Evolutionary conservation across 2,888 invertebrate genomes (phyloP).

Genomic region (Rhamphomyia laevipes): DNA sequence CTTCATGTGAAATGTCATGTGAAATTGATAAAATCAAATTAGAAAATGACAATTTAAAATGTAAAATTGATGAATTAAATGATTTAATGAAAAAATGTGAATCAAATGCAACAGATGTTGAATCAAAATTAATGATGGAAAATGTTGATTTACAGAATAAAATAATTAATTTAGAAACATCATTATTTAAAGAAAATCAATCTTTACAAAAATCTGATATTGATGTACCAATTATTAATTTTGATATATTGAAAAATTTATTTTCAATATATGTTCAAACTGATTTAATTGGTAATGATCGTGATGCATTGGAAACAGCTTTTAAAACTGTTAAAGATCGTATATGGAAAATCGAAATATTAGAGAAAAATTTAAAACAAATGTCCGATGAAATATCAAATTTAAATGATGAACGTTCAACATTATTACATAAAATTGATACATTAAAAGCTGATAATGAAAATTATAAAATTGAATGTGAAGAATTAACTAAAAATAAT

Average conservation of each 20-base stretch:
- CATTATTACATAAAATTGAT: slow-evolving; percentile 45
- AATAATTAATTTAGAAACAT: slow-evolving; percentile 32
- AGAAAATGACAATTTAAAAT: background rate
- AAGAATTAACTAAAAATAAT: slow-evolving; percentile 58
- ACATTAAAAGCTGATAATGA: slow-evolving; percentile 38
- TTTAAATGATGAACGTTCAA: slow-evolving; percentile 37
- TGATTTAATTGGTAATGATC: slow-evolving; percentile 16
- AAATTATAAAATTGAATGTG: slow-evolving; percentile 47
- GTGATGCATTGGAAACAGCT: slow-evolving; percentile 24
- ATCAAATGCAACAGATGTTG: slow-evolving; percentile 18
- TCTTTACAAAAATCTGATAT: too few species aligned
- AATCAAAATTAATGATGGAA: slow-evolving; percentile 19
- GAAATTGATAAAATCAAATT: background rate
- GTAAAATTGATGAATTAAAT: background rate
- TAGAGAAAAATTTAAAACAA: slow-evolving; percentile 47
- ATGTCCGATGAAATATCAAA: slow-evolving; percentile 41
- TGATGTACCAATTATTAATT: slow-evolving; percentile 2
- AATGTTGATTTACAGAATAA: slow-evolving; percentile 22
- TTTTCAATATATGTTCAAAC: slow-evolving; percentile 21
- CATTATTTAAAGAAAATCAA: slow-evolving; percentile 12
- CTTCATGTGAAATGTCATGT: background rate
- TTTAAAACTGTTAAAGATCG: slow-evolving; percentile 46
- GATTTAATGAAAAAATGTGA: slow-evolving; percentile 16
- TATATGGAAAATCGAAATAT: slow-evolving; percentile 45
- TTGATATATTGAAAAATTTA: slow-evolving; percentile 22